A percentile compares a stretch with the other conserved stretches of the same genome.
Conservation (phyloP, 2,113 vertebrate genomes). For the Sapajus apella region DNA sequence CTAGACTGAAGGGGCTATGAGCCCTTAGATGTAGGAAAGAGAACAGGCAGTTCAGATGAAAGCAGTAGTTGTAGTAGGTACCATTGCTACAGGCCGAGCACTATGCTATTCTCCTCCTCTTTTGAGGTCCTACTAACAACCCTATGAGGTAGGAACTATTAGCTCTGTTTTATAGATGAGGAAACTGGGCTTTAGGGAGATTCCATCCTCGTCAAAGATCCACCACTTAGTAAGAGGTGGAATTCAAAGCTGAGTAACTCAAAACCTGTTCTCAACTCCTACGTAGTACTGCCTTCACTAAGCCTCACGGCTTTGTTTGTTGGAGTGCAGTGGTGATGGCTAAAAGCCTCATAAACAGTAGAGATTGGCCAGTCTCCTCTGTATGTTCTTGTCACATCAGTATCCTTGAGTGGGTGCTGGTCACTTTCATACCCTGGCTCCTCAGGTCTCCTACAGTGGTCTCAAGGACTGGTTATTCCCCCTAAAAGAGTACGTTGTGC, state of each 20-base stretch:
- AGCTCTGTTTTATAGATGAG: neutral
- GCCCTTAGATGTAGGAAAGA: neutral
- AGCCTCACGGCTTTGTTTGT: neutral
- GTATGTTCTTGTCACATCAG: neutral
- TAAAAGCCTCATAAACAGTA: neutral
- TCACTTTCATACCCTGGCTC: neutral
- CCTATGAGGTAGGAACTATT: neutral
- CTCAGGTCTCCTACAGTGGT: neutral
- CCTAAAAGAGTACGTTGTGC: neutral
- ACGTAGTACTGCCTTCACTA: neutral
- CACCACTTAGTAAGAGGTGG: neutral
- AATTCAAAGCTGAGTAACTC: neutral
- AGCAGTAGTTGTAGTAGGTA: neutral
- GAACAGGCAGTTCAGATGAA: conserved; percentile 16
- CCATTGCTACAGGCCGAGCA: neutral
- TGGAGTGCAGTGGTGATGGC: neutral
- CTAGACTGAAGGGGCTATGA: neutral
- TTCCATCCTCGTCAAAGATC: neutral
- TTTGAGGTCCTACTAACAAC: neutral
- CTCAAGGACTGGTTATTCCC: neutral
- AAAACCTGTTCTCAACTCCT: neutral
- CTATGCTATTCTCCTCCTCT: neutral
- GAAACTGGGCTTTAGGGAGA: neutral
- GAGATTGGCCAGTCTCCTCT: neutral
- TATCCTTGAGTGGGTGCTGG: neutral